Base-by-base conservation (phyloP, 2,113 vertebrate species). In the Motacilla alba region DNA sequence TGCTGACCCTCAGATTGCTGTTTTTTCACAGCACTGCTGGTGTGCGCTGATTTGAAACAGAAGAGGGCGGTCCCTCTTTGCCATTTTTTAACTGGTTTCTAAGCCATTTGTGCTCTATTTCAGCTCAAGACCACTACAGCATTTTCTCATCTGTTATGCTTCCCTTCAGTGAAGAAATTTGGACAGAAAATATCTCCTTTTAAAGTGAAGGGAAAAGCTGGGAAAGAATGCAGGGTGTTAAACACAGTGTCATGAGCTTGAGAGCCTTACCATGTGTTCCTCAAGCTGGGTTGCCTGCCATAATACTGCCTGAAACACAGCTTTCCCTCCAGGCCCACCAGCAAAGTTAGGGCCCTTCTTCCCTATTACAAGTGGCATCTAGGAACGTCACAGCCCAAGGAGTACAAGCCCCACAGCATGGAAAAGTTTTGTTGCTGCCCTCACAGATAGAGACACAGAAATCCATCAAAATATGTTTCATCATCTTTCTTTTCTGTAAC, bases 121-220 rank as follows among this genome's bases (percentile, higher is more conserved):
- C 46, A 87, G 52, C 35, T 52, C 56, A 75, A 70, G 52, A 74
- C 44, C 26, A 30, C 35, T 58, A 55, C 49, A 62, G 35, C 12
- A 22, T 90, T 77, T 50, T 87, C 62, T 92, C 55, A n/a, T 78
- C 50, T 69, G 66, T 64, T 77, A 41, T 35, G 63, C n/a, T 43
- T 73, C 27, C 77, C 66, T 85, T 85, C 52, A 75, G n/a, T 7
- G 7, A 41, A n/a, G 26, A 60, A 64, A 68, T 87, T 92, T 89
- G 62, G 76, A 63, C 31, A 80, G 74, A 86, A 94, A 90, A 53
- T 68, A 47, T 7, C 35, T 88, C 41, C 83, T 69, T 56, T 59
- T 90, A 95, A 96, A 96, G 95, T 90, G 83, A 96, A 97, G 97
- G 87, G 62, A 3, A 9, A 93, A 89, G 47, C 81, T 79, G 83